Evolutionary conservation across 2,797 vertebrate genomes (phyloP), one percentile per base, ranked within the genome.

Genomic region (Echeneis naucrates): DNA sequence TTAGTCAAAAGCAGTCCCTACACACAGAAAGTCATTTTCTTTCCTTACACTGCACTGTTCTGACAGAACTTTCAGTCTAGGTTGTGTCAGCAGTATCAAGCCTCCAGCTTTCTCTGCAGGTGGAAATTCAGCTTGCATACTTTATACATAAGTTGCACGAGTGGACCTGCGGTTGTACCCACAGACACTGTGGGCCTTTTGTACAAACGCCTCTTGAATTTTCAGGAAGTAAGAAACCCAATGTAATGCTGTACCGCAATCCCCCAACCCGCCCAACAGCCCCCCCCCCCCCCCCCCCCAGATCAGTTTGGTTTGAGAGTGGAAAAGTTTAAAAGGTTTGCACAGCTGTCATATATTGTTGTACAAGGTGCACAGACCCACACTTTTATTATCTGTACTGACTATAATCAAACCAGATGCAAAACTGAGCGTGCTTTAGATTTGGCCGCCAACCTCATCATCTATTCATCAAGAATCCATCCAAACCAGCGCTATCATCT

Each of bases 201-300:
- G 14, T 0, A 19, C 30, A 1, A 5, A 9, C 0, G 0, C 8
- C 19, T 77, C 64, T 66, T 4, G 8, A 75, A 72, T 24, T 30
- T 0, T 17, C 71, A 86, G 81, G 78, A 89, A 85, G 59, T 37
- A 3, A n/a, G 1, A 67, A 78, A 77, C 70, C 68, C 2, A 33
- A 0, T n/a, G 14, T 37, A 24, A 19, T 42, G 37, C 9, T 52
- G 24, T 19, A 5, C 55, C 53, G 1, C 68, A 82, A 78, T 72
- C 71, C 79, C 84, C 68, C 79, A 21, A 26, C 30, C 6, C 30
- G 3, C 30, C n/a, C n/a, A n/a, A n/a, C n/a, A n/a, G 72, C 71
- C 79, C 84, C 68, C 79, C 24, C 32, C 30, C 6, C 30, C 3
- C 30, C 72, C 71, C 79, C 84, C 65, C 79, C 24, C 26, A 21